phyloP scores from a whole-genome alignment of 2,888 invertebrate species.

The Ectobius pallidus region DNA sequence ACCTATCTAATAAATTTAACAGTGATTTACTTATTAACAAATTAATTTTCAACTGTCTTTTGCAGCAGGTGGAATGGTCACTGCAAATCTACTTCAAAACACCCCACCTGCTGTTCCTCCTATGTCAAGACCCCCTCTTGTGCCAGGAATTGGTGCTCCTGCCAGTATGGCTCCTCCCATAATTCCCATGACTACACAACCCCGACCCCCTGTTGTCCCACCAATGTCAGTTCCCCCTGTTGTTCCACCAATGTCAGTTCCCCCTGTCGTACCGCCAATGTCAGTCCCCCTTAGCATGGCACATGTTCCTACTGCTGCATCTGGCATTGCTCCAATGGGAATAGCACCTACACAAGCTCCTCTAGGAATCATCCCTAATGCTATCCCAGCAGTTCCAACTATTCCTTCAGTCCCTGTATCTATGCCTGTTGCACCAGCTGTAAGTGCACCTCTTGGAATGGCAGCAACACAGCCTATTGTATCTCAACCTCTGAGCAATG shows the following conservation, averaged over 20 bases:
- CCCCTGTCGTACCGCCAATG: constrained; percentile 32
- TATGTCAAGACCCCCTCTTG: constrained; percentile 36
- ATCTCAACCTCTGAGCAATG: constrained; percentile 32
- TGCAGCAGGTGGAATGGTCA: constrained; percentile 7
- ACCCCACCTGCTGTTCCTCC: constrained; percentile 43
- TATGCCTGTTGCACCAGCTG: constrained; percentile 26
- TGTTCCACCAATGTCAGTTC: constrained; percentile 48
- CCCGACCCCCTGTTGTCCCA: constrained; percentile 42
- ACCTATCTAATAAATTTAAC: too few species aligned
- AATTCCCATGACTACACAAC: constrained; percentile 43
- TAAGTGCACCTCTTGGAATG: constrained; percentile 35
- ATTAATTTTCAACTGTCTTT: too few species aligned
- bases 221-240: constrained; percentile 43
- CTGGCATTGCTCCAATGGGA: constrained; percentile 53
- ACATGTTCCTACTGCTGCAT: constrained; percentile 42
- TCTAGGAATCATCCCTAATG: constrained; percentile 36
- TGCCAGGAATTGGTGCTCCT: constrained; percentile 34
- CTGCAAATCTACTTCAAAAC: constrained; percentile 30
- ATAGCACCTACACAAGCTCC: constrained; percentile 13
- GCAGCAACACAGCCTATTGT: neutral
- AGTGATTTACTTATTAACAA: too few species aligned
- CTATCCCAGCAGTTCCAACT: constrained; percentile 33
- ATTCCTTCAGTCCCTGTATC: neutral
- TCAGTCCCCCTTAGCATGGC: neutral
- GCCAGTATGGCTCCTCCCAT: constrained; percentile 37